Percentiles rank a stretch among this genome's conserved stretches.
phyloP scores from a whole-genome alignment of 2,113 vertebrate species.

The Heterochromis multidens region DNA sequence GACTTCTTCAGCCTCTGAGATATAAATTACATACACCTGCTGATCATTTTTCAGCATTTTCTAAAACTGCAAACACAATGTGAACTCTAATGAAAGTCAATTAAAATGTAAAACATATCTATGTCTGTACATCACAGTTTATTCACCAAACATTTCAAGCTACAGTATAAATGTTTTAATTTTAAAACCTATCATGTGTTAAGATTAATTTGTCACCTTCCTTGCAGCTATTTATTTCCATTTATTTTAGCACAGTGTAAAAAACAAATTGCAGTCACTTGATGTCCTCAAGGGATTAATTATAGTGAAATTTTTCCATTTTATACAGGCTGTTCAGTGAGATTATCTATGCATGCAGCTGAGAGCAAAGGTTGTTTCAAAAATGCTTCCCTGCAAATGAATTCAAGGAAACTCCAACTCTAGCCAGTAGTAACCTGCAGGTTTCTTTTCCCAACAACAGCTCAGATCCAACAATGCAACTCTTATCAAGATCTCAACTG shows the following conservation, averaged over 20 bases:
- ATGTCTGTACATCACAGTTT: neutral
- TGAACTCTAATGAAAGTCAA: neutral
- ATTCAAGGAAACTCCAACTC: neutral
- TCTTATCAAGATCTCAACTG: neutral
- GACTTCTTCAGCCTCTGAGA: neutral
- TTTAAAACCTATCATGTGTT: neutral
- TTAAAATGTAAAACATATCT: rapidly evolving
- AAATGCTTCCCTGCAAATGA: neutral
- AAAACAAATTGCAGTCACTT: neutral
- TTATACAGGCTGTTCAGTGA: neutral
- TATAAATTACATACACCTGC: neutral
- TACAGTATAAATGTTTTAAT: neutral
- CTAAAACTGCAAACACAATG: neutral
- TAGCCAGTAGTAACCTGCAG: neutral
- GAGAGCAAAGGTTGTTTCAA: neutral
- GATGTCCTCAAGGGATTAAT: neutral
- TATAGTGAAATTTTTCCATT: neutral
- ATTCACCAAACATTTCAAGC: neutral
- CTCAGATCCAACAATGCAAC: neutral
- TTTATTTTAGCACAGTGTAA: neutral
- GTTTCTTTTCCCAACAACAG: neutral
- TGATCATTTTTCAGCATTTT: neutral
- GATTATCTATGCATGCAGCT: neutral
- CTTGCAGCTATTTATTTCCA: neutral
- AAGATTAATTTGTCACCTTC: neutral